phyloP scores from a whole-genome alignment of 2,888 invertebrate genomes.

The Rhimphoctona megacephalus region DNA sequence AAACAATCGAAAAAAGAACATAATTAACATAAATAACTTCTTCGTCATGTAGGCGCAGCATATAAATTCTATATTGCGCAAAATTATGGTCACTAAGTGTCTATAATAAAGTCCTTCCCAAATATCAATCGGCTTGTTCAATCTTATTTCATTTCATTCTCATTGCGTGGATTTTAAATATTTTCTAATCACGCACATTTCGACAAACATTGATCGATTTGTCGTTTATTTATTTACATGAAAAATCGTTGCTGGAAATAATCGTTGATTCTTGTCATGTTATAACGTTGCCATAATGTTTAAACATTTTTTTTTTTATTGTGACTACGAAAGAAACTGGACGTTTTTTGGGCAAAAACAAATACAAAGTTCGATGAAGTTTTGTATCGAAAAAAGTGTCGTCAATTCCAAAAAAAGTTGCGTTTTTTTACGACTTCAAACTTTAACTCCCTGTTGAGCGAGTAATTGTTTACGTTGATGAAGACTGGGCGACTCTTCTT shows the following conservation, averaged over 20 bases:
- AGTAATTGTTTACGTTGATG: slow-evolving; percentile 82
- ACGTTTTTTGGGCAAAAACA: neutral
- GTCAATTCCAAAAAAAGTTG: neutral
- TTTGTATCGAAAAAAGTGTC: neutral
- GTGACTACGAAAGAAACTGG: neutral
- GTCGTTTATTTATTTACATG: slow-evolving; percentile 21
- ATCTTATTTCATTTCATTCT: neutral
- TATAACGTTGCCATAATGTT: neutral
- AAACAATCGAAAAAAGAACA: slow-evolving; percentile 10
- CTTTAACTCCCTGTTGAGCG: slow-evolving; percentile 82
- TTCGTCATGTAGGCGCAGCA: slow-evolving; percentile 5
- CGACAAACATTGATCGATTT: neutral
- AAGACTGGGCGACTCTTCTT: slow-evolving; percentile 82
- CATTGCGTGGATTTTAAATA: neutral
- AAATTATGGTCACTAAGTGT: slow-evolving; percentile 1
- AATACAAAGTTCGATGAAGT: neutral
- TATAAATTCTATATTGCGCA: neutral
- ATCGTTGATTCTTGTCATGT: neutral
- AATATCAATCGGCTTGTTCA: slow-evolving; percentile 10
- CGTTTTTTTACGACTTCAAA: slow-evolving; percentile 70
- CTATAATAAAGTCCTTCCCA: neutral
- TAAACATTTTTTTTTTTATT: neutral
- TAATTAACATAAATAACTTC: slow-evolving; percentile 28
- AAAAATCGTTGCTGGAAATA: neutral
- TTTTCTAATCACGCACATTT: neutral